These are phyloP conservation scores for Orussus abietinus DNA, from an alignment of 1,140 invertebrate genomes.

Conservation along the genomic window DNA sequence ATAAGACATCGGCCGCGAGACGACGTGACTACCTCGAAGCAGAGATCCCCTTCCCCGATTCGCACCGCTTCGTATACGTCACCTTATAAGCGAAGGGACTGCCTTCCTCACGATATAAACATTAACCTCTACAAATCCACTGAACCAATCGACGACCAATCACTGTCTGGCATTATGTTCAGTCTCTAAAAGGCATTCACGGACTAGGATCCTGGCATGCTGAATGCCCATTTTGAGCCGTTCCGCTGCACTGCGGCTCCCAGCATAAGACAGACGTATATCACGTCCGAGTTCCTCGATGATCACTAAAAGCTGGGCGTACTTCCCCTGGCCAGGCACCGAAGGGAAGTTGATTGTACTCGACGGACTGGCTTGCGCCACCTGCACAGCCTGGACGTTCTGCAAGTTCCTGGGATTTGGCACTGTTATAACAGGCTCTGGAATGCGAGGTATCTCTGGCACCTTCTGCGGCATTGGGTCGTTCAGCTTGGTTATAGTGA, in stretches of 20 bases:
- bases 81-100: too few species aligned
- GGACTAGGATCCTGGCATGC: slow-evolving; percentile 74
- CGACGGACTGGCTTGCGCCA: slow-evolving; percentile 45
- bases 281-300: slow-evolving; percentile 82
- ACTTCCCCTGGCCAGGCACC: slow-evolving; percentile 60
- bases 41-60: too few species aligned
- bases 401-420: slow-evolving; percentile 51
- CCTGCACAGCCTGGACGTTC: slow-evolving; percentile 44
- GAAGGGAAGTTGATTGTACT: slow-evolving; percentile 47
- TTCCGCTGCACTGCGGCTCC: slow-evolving; percentile 76
- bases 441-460: slow-evolving; percentile 42
- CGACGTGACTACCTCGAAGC: too few species aligned
- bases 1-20: too few species aligned
- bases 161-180: slow-evolving; percentile 68
- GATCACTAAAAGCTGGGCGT: slow-evolving; percentile 72
- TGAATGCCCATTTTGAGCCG: slow-evolving; percentile 76
- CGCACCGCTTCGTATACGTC: too few species aligned
- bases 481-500: slow-evolving; percentile 50
- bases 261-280: slow-evolving; percentile 75
- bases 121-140: too few species aligned
- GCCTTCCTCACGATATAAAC: too few species aligned
- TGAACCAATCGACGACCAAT: slow-evolving; percentile 36
- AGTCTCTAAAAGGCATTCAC: slow-evolving; percentile 77
- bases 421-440: slow-evolving; percentile 52
- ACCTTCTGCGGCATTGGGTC: slow-evolving; percentile 38